phyloP scores from a whole-genome alignment of 2,888 invertebrate species.

The Dysmachus trigonus region DNA sequence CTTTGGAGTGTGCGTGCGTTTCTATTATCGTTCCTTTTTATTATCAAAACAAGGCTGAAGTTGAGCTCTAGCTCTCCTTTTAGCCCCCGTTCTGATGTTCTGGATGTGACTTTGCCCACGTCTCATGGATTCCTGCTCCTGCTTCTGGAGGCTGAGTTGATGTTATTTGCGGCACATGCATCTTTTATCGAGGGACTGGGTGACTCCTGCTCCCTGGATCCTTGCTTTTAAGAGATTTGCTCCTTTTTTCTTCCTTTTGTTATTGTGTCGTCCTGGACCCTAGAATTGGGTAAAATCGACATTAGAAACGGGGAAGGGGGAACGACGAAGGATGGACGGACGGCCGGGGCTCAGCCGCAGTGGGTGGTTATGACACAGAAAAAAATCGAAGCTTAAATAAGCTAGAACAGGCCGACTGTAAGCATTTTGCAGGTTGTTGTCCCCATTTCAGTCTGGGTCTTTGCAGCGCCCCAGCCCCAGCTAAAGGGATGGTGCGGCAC shows the following conservation, averaged over 20 bases:
- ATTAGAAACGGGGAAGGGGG: background rate
- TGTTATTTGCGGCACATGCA: conserved; percentile 24
- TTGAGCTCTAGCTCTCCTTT: background rate
- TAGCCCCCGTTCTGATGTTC: background rate
- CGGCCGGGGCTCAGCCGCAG: background rate
- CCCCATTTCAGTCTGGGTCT: background rate
- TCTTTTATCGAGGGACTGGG: conserved; percentile 12
- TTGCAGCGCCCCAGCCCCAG: too few relatives aligned
- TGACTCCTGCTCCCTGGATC: background rate
- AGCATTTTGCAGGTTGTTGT: conserved; percentile 16
- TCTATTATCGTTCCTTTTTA: background rate
- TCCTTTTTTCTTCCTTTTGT: background rate
- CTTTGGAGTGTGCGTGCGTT: background rate
- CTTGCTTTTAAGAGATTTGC: background rate
- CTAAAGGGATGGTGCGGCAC: background rate
- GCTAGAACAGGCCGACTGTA: background rate
- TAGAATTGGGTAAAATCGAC: conserved; percentile 12
- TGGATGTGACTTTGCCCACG: background rate
- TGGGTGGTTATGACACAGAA: conserved; percentile 14
- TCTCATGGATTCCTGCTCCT: too few relatives aligned
- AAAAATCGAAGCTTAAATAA: conserved; percentile 31
- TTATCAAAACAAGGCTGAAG: conserved; percentile 18
- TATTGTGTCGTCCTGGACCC: background rate
- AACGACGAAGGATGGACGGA: background rate
- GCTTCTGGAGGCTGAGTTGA: background rate